A percentile compares a stretch with the other conserved stretches of the same genome.
Conservation (phyloP, 2,888 invertebrate species). For the Dasysyrphus albostriatus region DNA sequence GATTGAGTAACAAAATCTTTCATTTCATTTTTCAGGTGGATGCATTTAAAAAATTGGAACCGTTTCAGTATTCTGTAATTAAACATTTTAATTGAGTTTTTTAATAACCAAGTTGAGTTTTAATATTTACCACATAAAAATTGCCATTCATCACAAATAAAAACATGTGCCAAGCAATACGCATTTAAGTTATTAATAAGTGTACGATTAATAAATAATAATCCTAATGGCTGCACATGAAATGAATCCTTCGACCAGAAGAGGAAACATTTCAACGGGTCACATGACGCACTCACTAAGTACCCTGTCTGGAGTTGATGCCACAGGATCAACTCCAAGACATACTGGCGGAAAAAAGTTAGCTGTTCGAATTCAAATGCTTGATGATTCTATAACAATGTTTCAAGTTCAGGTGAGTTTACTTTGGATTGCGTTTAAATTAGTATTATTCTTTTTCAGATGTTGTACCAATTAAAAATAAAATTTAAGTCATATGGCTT, state of each 20-base stretch:
- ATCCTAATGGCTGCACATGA: neutral
- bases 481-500: no score
- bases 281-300: conserved; percentile 94
- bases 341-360: conserved; percentile 96
- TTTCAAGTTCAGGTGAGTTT: conserved; percentile 94
- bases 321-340: conserved; percentile 88
- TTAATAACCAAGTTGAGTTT: no score
- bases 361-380: conserved; percentile 94
- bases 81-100: no score
- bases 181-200: neutral
- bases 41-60: no score
- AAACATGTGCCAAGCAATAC: neutral
- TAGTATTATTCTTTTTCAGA: neutral
- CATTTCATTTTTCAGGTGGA: no score
- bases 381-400: conserved; percentile 94
- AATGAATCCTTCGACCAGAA: conserved; percentile 73
- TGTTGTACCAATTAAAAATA: no score
- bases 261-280: conserved; percentile 81
- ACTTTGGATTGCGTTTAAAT: neutral
- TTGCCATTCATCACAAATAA: neutral
- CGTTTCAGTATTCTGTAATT: no score
- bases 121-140: no score
- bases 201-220: neutral
- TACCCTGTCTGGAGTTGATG: conserved; percentile 93
- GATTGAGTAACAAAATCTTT: no score